Conservation (phyloP, 2,113 vertebrate species). For the Miniopterus natalensis region DNA sequence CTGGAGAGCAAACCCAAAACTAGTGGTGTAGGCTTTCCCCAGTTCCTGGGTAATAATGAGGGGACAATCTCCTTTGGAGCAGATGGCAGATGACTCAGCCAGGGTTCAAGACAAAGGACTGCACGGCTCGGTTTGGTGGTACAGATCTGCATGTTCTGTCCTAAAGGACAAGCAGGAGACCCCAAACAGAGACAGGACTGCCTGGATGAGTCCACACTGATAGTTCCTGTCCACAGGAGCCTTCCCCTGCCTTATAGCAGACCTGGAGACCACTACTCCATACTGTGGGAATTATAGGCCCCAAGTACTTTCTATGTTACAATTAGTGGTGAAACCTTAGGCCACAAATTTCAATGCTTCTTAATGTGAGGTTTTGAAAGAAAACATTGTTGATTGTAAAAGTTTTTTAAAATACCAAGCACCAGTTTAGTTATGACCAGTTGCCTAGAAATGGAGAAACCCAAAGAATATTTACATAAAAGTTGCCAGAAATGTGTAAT, state of each 20-base stretch:
- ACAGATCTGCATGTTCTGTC: slow-evolving; percentile 47
- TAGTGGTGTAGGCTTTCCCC: not conserved
- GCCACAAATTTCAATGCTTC: not conserved
- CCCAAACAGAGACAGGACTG: too few species aligned
- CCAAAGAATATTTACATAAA: not conserved
- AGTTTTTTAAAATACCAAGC: not conserved
- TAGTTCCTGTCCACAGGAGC: not conserved
- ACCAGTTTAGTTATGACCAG: not conserved
- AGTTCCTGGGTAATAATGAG: slow-evolving; percentile 57
- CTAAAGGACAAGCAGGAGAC: slow-evolving; percentile 16
- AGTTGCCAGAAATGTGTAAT: not conserved
- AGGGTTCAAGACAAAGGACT: slow-evolving; percentile 70
- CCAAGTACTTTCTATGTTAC: not conserved
- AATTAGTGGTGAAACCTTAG: not conserved
- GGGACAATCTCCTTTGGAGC: not conserved
- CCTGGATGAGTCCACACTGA: too few species aligned
- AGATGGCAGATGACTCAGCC: slow-evolving; percentile 67
- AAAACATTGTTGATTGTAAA: not conserved
- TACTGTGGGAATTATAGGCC: not conserved
- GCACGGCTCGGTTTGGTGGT: not conserved
- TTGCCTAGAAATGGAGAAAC: not conserved
- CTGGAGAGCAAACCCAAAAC: not conserved
- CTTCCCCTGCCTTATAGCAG: not conserved
- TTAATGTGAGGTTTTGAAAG: not conserved
- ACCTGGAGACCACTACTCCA: not conserved